Conservation (phyloP, 2,797 vertebrate genomes). For the Callimico goeldii region DNA sequence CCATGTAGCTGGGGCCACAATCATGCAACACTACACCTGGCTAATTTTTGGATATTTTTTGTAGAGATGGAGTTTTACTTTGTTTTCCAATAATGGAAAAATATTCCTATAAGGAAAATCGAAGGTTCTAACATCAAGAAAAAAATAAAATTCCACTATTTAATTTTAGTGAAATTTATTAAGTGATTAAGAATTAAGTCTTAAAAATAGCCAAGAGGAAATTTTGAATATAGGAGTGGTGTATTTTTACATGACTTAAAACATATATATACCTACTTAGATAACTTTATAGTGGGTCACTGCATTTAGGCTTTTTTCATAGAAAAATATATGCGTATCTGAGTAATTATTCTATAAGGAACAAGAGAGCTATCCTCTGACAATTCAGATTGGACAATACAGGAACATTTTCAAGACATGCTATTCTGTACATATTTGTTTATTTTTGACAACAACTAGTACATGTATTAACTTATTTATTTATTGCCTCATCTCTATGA, state of each 20-base stretch:
- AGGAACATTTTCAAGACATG: neutral
- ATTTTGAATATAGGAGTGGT: neutral
- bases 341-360: neutral
- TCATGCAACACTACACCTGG: no score
- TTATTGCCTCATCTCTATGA: neutral
- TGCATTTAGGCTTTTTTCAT: neutral
- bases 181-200: neutral
- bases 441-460: neutral
- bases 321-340: neutral
- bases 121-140: neutral
- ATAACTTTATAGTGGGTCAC: neutral
- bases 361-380: neutral
- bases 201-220: neutral
- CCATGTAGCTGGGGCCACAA: fast-evolving
- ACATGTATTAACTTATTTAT: neutral
- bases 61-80: no score
- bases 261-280: neutral
- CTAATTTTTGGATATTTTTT: no score
- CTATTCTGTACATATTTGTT: neutral
- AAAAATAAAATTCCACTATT: neutral
- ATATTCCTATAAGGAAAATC: neutral
- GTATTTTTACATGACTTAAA: neutral
- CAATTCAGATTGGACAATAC: neutral
- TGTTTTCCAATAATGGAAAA: neutral
- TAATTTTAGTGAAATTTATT: neutral